Evolutionary conservation across 2,113 vertebrate genomes (phyloP).

Genomic region (Parus major): DNA sequence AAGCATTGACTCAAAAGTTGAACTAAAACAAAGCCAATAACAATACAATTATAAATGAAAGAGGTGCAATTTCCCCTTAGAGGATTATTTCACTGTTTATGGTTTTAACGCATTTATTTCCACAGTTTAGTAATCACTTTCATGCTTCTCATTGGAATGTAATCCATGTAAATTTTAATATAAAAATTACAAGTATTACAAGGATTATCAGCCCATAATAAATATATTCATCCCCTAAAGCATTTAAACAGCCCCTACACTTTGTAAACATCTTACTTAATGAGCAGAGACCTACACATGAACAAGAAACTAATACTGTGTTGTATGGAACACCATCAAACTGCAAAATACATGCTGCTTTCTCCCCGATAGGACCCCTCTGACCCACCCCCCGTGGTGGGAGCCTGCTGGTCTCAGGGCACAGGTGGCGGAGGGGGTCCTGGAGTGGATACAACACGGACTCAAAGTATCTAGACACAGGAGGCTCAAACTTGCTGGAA

Average conservation of each 20-base stretch:
- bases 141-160: neutral
- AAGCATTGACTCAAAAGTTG: slow-evolving; percentile 14
- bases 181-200: slow-evolving; percentile 49
- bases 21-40: slow-evolving; percentile 52
- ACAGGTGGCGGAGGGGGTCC: too few relatives aligned
- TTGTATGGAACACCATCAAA: neutral
- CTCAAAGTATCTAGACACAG: too few relatives aligned
- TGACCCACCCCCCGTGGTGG: too few relatives aligned
- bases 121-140: slow-evolving; percentile 37
- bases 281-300: neutral
- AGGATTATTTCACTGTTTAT: slow-evolving; percentile 33
- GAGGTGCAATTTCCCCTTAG: neutral
- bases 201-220: slow-evolving; percentile 15
- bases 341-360: neutral
- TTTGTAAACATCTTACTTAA: neutral
- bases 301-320: neutral
- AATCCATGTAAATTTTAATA: slow-evolving; percentile 63
- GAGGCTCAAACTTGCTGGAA: too few relatives aligned
- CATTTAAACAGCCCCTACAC: slow-evolving; percentile 9
- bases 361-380: too few relatives aligned
- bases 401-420: too few relatives aligned
- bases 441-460: too few relatives aligned
- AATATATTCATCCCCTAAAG: slow-evolving; percentile 19
- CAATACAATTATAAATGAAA: neutral
- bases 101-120: slow-evolving; percentile 32